Conservation (phyloP, 2,888 invertebrate genomes). For the Ditula angustiorana region DNA sequence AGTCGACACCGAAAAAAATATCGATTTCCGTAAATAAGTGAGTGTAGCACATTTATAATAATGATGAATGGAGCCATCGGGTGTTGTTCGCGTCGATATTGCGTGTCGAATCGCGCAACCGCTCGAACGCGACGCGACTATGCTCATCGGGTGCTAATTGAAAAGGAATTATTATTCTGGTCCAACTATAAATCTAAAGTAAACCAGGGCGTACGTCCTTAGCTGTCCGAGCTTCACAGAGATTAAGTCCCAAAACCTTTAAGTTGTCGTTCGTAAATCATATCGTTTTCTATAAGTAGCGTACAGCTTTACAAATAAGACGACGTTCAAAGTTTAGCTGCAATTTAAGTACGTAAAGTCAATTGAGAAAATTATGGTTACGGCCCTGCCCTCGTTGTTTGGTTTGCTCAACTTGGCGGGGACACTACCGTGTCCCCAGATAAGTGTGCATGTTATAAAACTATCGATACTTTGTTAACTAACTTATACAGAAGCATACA, state of each 20-base stretch:
- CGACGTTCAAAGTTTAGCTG: not conserved
- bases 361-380: too few relatives aligned
- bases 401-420: too few relatives aligned
- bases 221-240: slow-evolving; percentile 46
- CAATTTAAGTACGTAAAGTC: not conserved
- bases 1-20: slow-evolving; percentile 83
- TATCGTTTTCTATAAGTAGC: slow-evolving; percentile 2
- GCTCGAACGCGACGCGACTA: slow-evolving; percentile 65
- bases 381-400: too few relatives aligned
- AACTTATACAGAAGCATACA: too few relatives aligned
- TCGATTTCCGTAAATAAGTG: slow-evolving; percentile 86
- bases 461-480: too few relatives aligned
- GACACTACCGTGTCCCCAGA: too few relatives aligned
- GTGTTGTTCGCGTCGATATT: slow-evolving; percentile 75
- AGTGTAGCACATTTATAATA: slow-evolving; percentile 85
- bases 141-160: slow-evolving; percentile 79
- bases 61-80: slow-evolving; percentile 82
- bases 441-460: too few relatives aligned
- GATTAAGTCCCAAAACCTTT: slow-evolving; percentile 9
- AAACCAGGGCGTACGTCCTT: slow-evolving; percentile 71
- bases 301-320: slow-evolving; percentile 20
- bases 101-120: slow-evolving; percentile 79
- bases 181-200: slow-evolving; percentile 77
- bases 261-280: slow-evolving; percentile 66
- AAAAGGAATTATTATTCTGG: slow-evolving; percentile 73